Evolutionary conservation across 2,113 vertebrate genomes (phyloP).

Genomic region (Dicerorhinus sumatrensis): DNA sequence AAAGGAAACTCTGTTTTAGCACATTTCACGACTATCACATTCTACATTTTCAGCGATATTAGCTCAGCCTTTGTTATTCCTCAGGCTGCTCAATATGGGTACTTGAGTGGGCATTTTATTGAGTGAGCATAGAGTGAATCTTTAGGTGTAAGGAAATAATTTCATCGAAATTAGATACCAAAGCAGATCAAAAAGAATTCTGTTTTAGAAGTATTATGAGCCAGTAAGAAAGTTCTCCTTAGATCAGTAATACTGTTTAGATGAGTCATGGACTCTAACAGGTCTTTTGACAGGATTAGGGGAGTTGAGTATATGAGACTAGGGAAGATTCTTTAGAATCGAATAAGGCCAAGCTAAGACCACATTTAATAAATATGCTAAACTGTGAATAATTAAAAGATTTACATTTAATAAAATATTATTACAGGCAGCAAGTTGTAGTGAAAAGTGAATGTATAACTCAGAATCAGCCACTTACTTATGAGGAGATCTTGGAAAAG

Average conservation of each 20-base stretch:
- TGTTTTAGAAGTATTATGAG: background rate
- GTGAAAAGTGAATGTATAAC: background rate
- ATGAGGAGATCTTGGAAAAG: background rate
- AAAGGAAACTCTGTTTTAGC: background rate
- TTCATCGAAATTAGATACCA: background rate
- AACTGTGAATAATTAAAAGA: background rate
- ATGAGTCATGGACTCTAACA: too few relatives aligned
- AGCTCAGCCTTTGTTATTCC: background rate
- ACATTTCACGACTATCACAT: background rate
- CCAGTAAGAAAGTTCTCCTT: background rate
- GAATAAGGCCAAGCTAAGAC: background rate
- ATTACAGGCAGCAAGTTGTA: background rate
- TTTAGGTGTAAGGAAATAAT: background rate
- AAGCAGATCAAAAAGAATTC: background rate
- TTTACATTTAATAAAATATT: background rate
- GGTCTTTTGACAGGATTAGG: background rate
- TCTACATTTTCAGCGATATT: background rate
- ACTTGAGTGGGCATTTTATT: background rate
- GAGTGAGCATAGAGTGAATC: background rate
- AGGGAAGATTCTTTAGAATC: background rate
- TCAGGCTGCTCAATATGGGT: background rate
- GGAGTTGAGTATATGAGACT: background rate
- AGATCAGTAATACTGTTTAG: background rate
- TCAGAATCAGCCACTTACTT: background rate
- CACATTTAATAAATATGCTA: background rate